Percentiles rank a stretch among this genome's conserved stretches.
phyloP scores from a whole-genome alignment of 2,797 vertebrate species.

The Erpetoichthys calabaricus region DNA sequence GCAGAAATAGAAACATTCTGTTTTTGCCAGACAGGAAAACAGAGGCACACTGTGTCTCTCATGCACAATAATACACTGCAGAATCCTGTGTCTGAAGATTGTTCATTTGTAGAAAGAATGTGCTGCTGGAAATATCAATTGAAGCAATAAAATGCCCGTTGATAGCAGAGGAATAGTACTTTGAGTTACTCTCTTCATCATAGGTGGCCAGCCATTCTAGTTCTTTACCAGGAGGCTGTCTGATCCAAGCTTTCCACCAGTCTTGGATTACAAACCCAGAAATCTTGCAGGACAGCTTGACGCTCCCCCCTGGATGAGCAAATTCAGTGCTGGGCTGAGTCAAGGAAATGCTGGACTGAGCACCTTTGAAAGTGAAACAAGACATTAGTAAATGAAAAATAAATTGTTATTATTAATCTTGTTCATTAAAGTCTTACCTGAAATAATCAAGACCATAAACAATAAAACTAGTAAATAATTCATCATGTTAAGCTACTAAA shows the following conservation, averaged over 20 bases:
- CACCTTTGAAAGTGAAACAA: too few relatives aligned
- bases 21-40: too few relatives aligned
- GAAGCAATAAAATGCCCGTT: not conserved
- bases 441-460: too few relatives aligned
- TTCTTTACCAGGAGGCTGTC: not conserved
- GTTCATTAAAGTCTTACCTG: too few relatives aligned
- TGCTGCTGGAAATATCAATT: not conserved
- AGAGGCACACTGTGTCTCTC: not conserved
- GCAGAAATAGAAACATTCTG: too few relatives aligned
- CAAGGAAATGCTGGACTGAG: too few relatives aligned
- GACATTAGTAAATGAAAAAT: too few relatives aligned
- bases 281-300: conserved; percentile 3
- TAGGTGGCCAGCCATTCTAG: not conserved
- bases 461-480: too few relatives aligned
- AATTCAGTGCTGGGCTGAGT: not conserved
- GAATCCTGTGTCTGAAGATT: not conserved
- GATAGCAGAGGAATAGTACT: not conserved
- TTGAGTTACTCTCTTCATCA: not conserved
- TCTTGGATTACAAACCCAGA: not conserved
- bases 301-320: conserved; percentile 1
- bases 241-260: conserved; percentile 7
- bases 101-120: not conserved
- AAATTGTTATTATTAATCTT: too few relatives aligned
- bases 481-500: too few relatives aligned
- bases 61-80: not conserved